Percentiles rank a stretch among this genome's conserved stretches.
Evolutionary conservation across 2,888 invertebrate species (phyloP).

Genomic region (Pomacea canaliculata): DNA sequence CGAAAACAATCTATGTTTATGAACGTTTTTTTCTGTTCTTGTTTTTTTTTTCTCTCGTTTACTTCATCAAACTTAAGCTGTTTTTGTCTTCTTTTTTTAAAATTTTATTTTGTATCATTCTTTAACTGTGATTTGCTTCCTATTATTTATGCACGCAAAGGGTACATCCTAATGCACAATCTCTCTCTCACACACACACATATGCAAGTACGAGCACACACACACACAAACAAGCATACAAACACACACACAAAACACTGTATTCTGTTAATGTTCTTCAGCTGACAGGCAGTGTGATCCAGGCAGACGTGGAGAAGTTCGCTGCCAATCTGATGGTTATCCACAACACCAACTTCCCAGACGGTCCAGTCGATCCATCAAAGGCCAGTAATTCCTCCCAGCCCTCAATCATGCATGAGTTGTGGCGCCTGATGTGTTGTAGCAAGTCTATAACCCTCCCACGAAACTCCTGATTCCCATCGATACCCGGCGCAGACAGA

Average conservation of each 20-base stretch:
- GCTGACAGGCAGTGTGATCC: slow-evolving; percentile 24
- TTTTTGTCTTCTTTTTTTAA: too few species aligned
- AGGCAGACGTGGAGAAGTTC: slow-evolving; percentile 27
- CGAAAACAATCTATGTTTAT: too few species aligned
- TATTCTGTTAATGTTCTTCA: slow-evolving; percentile 9
- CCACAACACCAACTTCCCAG: slow-evolving; percentile 9
- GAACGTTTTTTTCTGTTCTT: too few species aligned
- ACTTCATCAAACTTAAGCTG: too few species aligned
- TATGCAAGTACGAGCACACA: neutral
- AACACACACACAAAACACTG: neutral
- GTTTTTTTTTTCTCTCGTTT: too few species aligned
- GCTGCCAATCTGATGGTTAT: slow-evolving; percentile 26
- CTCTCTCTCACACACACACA: neutral
- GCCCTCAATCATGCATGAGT: too few species aligned
- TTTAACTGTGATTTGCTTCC: too few species aligned
- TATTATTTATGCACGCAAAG: neutral
- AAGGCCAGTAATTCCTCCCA: neutral
- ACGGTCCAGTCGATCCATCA: slow-evolving; percentile 1
- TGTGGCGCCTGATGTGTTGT: too few species aligned
- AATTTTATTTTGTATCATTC: too few species aligned
- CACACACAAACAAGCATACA: neutral
- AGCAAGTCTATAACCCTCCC: too few species aligned
- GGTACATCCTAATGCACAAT: neutral
- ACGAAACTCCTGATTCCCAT: too few species aligned
- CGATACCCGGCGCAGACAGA: too few species aligned